phyloP scores from a whole-genome alignment of 2,888 invertebrate species.

The Cylloceria caligata region DNA sequence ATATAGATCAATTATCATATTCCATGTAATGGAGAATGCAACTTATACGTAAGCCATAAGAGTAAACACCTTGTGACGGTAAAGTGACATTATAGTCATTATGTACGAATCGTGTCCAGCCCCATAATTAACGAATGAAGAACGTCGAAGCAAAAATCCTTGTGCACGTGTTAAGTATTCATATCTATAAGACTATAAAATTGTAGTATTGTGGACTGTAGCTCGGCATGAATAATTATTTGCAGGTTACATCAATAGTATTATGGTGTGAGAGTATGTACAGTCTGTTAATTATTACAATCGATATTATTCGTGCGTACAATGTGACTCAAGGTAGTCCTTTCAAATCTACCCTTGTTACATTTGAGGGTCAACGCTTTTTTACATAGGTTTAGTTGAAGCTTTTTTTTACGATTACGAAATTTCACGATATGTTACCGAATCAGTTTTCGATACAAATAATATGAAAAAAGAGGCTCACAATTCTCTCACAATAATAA shows the following conservation, averaged over 20 bases:
- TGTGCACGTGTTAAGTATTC: background rate
- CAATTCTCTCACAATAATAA: too few species aligned
- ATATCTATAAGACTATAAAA: background rate
- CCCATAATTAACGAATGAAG: slow-evolving; percentile 39
- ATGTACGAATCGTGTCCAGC: slow-evolving; percentile 53
- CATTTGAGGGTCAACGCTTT: too few species aligned
- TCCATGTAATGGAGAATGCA: slow-evolving; percentile 73
- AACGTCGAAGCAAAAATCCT: slow-evolving; percentile 39
- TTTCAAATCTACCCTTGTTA: too few species aligned
- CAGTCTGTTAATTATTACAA: slow-evolving; percentile 4
- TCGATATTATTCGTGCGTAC: background rate
- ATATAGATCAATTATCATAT: slow-evolving; percentile 70
- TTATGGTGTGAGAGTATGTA: background rate
- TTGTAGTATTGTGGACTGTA: background rate
- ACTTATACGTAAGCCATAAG: slow-evolving; percentile 62
- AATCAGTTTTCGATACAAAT: too few species aligned
- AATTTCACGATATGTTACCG: too few species aligned
- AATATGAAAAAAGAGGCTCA: too few species aligned
- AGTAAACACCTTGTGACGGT: slow-evolving; percentile 50
- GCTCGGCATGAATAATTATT: too few species aligned
- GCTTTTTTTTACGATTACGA: too few species aligned
- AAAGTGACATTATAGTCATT: slow-evolving; percentile 65
- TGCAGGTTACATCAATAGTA: background rate
- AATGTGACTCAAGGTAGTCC: slow-evolving; percentile 2
- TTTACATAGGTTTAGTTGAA: too few species aligned